Conservation (phyloP, 2,888 invertebrate genomes). For the Spisula subtruncata region DNA sequence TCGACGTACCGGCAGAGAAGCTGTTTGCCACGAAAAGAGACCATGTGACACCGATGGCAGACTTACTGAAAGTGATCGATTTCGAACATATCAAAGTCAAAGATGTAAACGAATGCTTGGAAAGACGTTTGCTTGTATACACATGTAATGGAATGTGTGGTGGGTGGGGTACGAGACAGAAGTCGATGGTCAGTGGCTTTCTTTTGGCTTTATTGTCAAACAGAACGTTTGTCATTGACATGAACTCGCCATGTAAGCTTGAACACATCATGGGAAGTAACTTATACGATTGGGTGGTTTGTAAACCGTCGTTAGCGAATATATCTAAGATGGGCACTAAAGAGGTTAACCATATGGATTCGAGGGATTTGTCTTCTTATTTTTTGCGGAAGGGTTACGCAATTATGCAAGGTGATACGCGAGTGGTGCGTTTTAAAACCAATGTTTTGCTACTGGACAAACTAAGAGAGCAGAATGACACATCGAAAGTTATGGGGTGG, state of each 20-base stretch:
- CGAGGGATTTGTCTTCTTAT: too few species aligned
- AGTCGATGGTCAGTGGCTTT: constrained; percentile 53
- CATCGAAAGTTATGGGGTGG: neutral
- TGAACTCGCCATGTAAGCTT: constrained; percentile 51
- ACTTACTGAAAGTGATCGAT: too few species aligned
- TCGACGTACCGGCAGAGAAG: too few species aligned
- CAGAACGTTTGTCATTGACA: constrained; percentile 50
- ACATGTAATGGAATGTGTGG: constrained; percentile 52
- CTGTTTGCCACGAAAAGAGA: too few species aligned
- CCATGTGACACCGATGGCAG: too few species aligned
- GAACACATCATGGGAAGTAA: constrained; percentile 34
- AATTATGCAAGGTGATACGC: neutral
- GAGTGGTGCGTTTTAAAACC: neutral
- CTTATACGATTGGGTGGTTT: constrained; percentile 54
- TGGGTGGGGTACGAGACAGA: constrained; percentile 58
- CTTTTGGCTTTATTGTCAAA: constrained; percentile 49
- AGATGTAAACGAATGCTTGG: neutral
- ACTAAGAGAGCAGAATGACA: neutral
- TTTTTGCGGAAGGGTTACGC: neutral
- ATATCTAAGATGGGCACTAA: neutral
- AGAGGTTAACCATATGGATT: neutral
- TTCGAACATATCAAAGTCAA: neutral
- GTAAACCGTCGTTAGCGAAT: neutral
- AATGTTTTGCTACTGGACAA: neutral
- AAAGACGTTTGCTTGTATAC: constrained; percentile 34